A percentile compares a stretch with the other conserved stretches of the same genome.
Conservation (phyloP, 1,140 invertebrate genomes). For the Caenorhabditis inopinata region DNA sequence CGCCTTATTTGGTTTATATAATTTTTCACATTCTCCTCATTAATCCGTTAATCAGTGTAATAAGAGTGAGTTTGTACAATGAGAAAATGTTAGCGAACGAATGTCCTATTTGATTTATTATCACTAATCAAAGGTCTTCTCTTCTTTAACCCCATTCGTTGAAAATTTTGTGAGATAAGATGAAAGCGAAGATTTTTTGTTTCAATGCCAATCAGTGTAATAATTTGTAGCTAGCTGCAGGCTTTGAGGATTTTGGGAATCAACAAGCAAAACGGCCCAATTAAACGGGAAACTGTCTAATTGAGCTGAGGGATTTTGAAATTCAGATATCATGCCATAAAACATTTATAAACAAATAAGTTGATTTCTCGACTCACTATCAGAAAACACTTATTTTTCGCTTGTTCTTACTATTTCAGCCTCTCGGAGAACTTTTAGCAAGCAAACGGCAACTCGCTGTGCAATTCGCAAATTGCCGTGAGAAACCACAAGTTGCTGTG, state of each 20-base stretch:
- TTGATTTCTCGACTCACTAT: too few relatives aligned
- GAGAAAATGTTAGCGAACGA: conserved; percentile 21
- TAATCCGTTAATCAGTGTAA: conserved; percentile 21
- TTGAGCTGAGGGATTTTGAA: too few relatives aligned
- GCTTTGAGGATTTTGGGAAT: neutral
- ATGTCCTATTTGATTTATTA: conserved; percentile 32
- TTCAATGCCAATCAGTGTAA: neutral
- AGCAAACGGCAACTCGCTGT: too few relatives aligned
- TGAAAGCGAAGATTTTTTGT: neutral
- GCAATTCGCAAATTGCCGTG: too few relatives aligned
- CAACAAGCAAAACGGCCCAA: neutral
- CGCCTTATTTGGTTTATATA: neutral
- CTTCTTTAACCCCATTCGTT: neutral
- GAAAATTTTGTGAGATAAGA: too few relatives aligned
- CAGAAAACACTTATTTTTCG: too few relatives aligned
- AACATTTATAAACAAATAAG: too few relatives aligned
- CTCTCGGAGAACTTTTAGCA: too few relatives aligned
- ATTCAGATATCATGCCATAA: too few relatives aligned
- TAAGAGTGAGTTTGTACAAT: conserved; percentile 13
- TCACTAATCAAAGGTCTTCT: conserved; percentile 12
- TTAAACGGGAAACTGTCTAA: neutral
- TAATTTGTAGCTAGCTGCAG: neutral
- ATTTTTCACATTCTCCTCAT: neutral
- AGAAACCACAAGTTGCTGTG: too few relatives aligned
- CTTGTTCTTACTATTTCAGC: too few relatives aligned